A percentile compares a stretch with the other conserved stretches of the same genome.
These are phyloP conservation scores for Scyliorhinus canicula DNA, from an alignment of 2,797 vertebrate species.

Conservation along the genomic window DNA sequence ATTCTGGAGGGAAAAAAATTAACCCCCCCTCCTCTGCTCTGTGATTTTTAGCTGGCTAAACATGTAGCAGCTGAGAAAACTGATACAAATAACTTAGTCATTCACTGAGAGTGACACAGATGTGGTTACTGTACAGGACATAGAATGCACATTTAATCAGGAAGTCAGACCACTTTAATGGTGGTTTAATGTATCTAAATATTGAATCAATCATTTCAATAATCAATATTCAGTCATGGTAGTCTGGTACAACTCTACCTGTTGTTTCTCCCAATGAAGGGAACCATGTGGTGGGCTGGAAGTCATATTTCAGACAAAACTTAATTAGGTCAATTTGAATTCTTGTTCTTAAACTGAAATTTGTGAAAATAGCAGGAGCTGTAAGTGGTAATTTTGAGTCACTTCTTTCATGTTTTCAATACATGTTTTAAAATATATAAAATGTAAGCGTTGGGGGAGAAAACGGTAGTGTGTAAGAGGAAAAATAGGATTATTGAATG, in stretches of 20 bases:
- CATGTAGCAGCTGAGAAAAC: background rate
- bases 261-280: background rate
- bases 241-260: background rate
- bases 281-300: background rate
- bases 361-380: background rate
- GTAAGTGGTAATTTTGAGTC: slow-evolving; percentile 14
- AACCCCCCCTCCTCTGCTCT: too few relatives aligned
- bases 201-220: slow-evolving; percentile 38
- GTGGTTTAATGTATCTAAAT: slow-evolving; percentile 39
- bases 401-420: background rate
- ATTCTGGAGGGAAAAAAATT: background rate
- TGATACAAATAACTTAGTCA: slow-evolving; percentile 28
- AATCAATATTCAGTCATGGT: slow-evolving; percentile 32
- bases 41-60: background rate
- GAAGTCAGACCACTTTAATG: slow-evolving; percentile 36
- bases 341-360: background rate
- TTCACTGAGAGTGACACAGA: slow-evolving; percentile 10
- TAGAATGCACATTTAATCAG: slow-evolving; percentile 32
- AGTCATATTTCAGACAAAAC: background rate
- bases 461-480: background rate
- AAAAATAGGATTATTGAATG: background rate
- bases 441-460: background rate
- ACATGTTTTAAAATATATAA: background rate
- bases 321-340: background rate
- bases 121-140: slow-evolving; percentile 36